Base-by-base conservation (phyloP, 2,113 vertebrate species). In the Lates calcarifer region DNA sequence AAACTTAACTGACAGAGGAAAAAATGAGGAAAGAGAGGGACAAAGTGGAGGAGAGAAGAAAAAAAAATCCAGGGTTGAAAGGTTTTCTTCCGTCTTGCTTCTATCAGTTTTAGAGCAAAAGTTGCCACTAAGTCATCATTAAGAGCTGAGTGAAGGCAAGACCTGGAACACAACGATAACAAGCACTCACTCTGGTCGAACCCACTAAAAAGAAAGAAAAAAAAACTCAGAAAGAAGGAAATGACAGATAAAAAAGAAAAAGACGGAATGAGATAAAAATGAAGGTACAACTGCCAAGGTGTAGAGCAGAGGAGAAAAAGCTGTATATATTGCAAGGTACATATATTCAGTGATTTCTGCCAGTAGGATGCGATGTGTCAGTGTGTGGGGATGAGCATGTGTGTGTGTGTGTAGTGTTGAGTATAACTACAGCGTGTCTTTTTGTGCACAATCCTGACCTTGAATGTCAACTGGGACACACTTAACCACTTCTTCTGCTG, bases 341-440 rank as follows among this genome's bases (percentile, higher is more conserved):
- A n/a, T n/a, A n/a, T n/a, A n/a, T n/a, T n/a, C n/a, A n/a, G n/a
- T 84, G 86, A 92, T 88, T 90, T 87, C 81, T 68, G 53, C 80
- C 71, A 90, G 90, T 87, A 91, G 39, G 80, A 75, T 73, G 86
- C 55, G 39, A 75, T 61, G 74, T 66, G 81, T 56, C 41, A 3
- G 39, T 58, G 88, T 62, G 74, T 12, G 31, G 2, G 24, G 28
- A 11, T 39, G 75, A 41, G 72, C 20, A 5, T 55, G 51, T 55
- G n/a, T 37, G 45, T 57, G 47, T 68, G 70, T 49, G 57, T 18
- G 79, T 4, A 14, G 20, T 29, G 43, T 62, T 35, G 26, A 68
- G 53, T 57, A 24, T 37, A 45, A 81, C 60, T 83, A 2, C 18
- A 18, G 65, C 2, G 37, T 41, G 58, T 65, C 22, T 81, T 75